Evolutionary conservation across 2,113 vertebrate species (phyloP).

Genomic region (Caloenas nicobarica): DNA sequence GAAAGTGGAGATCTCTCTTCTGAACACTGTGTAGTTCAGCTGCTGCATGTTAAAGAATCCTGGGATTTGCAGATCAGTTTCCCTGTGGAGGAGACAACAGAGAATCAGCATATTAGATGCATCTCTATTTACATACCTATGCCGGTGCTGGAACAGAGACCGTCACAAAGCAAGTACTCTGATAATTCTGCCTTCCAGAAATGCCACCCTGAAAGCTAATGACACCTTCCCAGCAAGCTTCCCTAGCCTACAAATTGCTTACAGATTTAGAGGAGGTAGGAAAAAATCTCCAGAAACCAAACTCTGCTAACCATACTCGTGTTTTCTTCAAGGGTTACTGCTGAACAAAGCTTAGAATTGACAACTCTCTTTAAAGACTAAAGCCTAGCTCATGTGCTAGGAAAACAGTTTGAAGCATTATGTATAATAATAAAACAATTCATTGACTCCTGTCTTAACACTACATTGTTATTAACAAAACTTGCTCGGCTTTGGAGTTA

Average conservation of each 20-base stretch:
- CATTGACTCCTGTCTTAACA: not conserved
- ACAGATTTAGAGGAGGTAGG: not conserved
- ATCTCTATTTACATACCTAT: not conserved
- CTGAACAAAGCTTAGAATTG: not conserved
- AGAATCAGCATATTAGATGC: not conserved
- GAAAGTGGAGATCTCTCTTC: not conserved
- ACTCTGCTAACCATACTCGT: not conserved
- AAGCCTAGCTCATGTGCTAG: rapidly evolving
- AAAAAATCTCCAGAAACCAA: not conserved
- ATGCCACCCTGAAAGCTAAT: not conserved
- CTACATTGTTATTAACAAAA: not conserved
- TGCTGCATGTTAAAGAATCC: slow-evolving; percentile 21
- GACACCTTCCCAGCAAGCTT: not conserved
- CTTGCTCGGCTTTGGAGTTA: not conserved
- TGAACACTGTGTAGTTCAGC: not conserved
- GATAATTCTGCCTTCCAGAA: not conserved
- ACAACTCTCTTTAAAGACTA: not conserved
- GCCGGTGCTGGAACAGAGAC: not conserved
- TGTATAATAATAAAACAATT: not conserved
- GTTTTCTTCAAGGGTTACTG: not conserved
- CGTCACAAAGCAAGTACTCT: not conserved
- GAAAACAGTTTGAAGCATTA: not conserved
- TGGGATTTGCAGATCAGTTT: not conserved
- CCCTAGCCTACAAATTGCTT: not conserved
- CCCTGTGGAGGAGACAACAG: not conserved